Percentiles rank a stretch among this genome's conserved stretches.
Conservation (phyloP, 37 sponge, comb jelly and placozoan species). For the Ianthella basta region DNA sequence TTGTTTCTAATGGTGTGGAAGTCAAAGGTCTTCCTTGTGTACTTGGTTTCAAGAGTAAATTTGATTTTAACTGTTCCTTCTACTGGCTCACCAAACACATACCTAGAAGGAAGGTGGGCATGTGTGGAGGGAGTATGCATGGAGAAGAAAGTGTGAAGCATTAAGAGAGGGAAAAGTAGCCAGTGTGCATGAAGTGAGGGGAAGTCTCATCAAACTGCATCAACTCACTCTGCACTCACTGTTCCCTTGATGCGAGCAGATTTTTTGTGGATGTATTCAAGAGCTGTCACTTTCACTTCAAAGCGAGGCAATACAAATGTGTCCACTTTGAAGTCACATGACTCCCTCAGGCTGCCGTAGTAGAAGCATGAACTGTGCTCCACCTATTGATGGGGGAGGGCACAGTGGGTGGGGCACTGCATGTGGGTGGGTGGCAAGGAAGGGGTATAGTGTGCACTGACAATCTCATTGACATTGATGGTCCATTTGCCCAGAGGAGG, state of each 20-base stretch:
- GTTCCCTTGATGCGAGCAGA: conserved; percentile 21
- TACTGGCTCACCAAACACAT: conserved; percentile 48
- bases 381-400: neutral
- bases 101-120: neutral
- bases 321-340: conserved; percentile 1
- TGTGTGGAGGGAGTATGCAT: neutral
- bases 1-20: conserved; percentile 15
- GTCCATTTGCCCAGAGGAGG: conserved; percentile 56
- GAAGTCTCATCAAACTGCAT: no score
- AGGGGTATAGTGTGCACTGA: neutral
- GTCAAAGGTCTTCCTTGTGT: conserved; percentile 25
- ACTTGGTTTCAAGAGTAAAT: conserved; percentile 30
- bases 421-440: neutral
- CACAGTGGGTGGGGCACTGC: no score
- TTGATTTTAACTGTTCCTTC: conserved; percentile 50
- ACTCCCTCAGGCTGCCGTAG: neutral
- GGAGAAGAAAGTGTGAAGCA: neutral
- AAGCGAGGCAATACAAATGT: conserved; percentile 49
- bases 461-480: conserved; percentile 32
- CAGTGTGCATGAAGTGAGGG: no score
- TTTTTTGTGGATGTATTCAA: conserved; percentile 31
- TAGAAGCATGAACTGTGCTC: conserved; percentile 22
- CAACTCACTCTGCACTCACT: conserved; percentile 44
- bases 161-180: no score
- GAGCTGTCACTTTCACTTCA: conserved; percentile 52